Evolutionary conservation across 2,888 invertebrate species (phyloP), one percentile per base, ranked within the genome.

Genomic region (Drosophila atroscutellata): DNA sequence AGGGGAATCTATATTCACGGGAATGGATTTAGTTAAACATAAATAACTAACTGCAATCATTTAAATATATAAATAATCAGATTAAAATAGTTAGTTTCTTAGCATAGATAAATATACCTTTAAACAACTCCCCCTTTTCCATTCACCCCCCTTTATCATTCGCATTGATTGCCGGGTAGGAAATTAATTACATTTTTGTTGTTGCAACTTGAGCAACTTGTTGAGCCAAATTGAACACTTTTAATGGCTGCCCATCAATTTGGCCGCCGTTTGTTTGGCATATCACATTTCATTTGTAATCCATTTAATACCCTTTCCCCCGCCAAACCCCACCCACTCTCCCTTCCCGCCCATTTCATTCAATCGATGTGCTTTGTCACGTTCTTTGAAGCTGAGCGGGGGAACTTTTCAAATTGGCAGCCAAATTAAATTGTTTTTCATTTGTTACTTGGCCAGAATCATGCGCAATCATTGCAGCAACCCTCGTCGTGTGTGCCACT

Each of bases 401-500:
- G 32, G 18, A 26, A 52, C 56, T 80, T 71, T 70, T 61, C 47
- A 57, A 49, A 57, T 47, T 42, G 24, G 28, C 64, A 34, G 54
- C 55, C 28, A 73, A 77, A 75, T 81, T 30, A 77, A 81, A 80
- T 77, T 77, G 81, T 70, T 69, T 68, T 70, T 50, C 42, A 69
- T 75, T 72, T 72, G 61, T 74, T 64, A 59, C 15, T 34, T 50
- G 34, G 18, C 2, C 26, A 65, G 47, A 75, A 45, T 24, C 45
- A 71, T 67, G 77, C 71, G 61, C 61, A 74, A 80, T 77, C 77
- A 80, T 80, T 81, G 77, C 63, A 80, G 72, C 77, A 77, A 75
- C 80, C 81, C 81, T 64, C 66, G 59, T 20, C 32, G 37, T 54
- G 57, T 70, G 42, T 49, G 26, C 20, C 15, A 45, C 45, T 4